phyloP scores from a whole-genome alignment of 2,888 invertebrate species.

The Leucophenga montana region DNA sequence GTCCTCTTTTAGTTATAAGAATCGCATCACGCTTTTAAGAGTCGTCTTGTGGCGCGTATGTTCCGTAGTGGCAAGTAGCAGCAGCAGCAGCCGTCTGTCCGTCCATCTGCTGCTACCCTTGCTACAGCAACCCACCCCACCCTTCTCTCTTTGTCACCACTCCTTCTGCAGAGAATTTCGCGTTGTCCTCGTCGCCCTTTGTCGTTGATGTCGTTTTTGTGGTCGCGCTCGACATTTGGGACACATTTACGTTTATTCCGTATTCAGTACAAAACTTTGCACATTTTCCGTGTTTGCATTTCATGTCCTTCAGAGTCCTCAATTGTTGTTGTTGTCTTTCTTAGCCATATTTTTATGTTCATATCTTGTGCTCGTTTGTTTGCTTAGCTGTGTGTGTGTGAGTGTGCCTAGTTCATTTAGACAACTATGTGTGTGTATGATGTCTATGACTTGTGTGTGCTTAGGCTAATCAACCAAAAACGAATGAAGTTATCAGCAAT shows the following conservation, averaged over 20 bases:
- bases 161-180: neutral
- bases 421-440: neutral
- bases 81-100: too few species aligned
- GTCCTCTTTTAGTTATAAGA: too few species aligned
- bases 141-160: neutral
- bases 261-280: slow-evolving; percentile 65
- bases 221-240: slow-evolving; percentile 61
- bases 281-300: slow-evolving; percentile 38
- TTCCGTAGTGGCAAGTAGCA: too few species aligned
- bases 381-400: neutral
- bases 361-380: slow-evolving; percentile 13
- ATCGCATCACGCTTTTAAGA: too few species aligned
- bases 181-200: slow-evolving; percentile 26
- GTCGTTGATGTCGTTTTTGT: slow-evolving; percentile 36
- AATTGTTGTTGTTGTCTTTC: slow-evolving; percentile 33
- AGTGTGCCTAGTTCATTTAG: neutral
- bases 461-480: slow-evolving; percentile 24
- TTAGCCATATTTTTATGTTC: slow-evolving; percentile 20
- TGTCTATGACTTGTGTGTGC: neutral
- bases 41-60: too few species aligned
- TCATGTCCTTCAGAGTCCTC: neutral
- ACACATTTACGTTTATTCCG: slow-evolving; percentile 63
- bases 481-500: slow-evolving; percentile 24
- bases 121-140: neutral
- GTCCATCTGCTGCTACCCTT: too few species aligned